These are phyloP conservation scores for Mobula hypostoma DNA, from an alignment of 2,113 vertebrate genomes.

Conservation along the genomic window DNA sequence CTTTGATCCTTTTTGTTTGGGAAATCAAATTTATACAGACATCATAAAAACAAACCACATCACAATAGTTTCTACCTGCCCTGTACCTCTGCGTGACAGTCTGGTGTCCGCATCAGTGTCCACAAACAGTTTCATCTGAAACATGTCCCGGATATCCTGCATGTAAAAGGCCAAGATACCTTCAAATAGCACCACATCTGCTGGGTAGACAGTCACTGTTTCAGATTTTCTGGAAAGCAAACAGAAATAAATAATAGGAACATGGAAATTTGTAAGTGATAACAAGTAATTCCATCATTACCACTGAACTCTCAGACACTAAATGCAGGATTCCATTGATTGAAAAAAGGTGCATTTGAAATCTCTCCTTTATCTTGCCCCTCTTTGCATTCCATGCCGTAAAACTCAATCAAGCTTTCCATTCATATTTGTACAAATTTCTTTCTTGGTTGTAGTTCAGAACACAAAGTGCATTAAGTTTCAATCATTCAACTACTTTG, in stretches of 20 bases:
- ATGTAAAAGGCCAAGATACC: constrained; percentile 95
- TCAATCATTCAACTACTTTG: no score
- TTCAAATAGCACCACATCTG: constrained; percentile 90
- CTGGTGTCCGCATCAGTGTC: constrained; percentile 91
- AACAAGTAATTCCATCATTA: neutral
- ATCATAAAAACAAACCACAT: neutral
- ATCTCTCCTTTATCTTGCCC: neutral
- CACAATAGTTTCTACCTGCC: neutral
- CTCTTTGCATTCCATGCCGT: neutral
- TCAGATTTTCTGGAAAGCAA: constrained; percentile 76
- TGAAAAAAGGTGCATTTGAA: neutral
- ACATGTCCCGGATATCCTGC: constrained; percentile 88
- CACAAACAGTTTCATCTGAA: constrained; percentile 97
- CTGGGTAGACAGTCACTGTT: constrained; percentile 84
- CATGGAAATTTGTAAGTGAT: neutral
- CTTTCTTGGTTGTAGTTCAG: neutral
- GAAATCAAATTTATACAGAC: neutral
- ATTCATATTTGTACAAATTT: neutral
- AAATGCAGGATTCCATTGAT: neutral
- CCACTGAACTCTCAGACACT: neutral
- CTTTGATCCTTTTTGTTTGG: neutral
- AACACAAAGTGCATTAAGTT: no score
- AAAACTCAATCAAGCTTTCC: neutral
- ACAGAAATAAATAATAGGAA: constrained; percentile 11
- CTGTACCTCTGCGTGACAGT: constrained; percentile 85